Base-by-base conservation (phyloP, 2,797 vertebrate species). In the Antrozous pallidus region DNA sequence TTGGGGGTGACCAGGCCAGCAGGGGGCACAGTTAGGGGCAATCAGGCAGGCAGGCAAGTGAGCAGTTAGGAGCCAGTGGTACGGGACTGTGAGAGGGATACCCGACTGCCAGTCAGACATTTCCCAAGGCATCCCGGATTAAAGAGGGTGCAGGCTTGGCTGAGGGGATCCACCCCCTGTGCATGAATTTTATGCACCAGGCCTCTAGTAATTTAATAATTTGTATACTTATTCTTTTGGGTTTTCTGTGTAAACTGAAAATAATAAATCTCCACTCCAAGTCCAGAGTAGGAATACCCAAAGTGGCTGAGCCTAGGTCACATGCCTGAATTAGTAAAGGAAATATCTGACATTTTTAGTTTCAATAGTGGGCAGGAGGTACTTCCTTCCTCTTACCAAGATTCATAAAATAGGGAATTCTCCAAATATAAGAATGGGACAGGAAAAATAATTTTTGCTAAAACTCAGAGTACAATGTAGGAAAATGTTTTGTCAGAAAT, bases 161-260 rank as follows among this genome's bases (percentile, higher is more conserved):
- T 20, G 18, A 51, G 17, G 18, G 49, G 49, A 49, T 47, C 47
- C 14, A 13, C 47, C 49, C 49, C 49, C 49, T 9, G 6, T 20
- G 17, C 49, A 20, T 13, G 3, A 47, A 47, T 47, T 47, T 13
- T 4, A 3, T 47, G 45, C 12, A 47, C 13, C 4, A 4, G 13
- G 0, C 45, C 45, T 47, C 45, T 13, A 47, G 45, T 22, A 54
- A 54, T 10, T 22, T 54, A 54, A 24, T 56, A 56, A 56, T 75
- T 56, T 88, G 18, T 75, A 28, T 45, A 11, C 58, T 80, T 47
- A 40, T 85, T 58, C 11, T 40, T 94, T 63, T 14, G 17, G 6
- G 20, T 75, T 85, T 95, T 94, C 87, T 71, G n/a, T 36, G 45
- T 78, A 17, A 51, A 40, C 82, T 40, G n/a, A 84, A 93, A 91